Conservation (phyloP, 2,888 invertebrate species). For the Lasioglossum vierecki region DNA sequence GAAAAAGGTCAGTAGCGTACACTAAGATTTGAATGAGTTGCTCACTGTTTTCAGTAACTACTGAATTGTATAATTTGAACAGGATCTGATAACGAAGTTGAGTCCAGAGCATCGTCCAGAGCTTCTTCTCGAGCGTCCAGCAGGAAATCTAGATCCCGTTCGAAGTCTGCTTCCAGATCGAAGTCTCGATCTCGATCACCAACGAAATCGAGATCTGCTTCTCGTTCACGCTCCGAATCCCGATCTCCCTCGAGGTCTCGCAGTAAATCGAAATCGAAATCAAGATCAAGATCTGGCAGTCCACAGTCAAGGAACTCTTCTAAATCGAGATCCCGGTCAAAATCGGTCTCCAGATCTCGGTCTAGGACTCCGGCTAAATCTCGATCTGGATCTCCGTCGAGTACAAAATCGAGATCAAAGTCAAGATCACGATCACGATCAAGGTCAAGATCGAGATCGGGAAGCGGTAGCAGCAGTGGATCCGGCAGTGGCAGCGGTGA, state of each 20-base stretch:
- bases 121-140: slow-evolving; percentile 81
- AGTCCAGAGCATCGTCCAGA: slow-evolving; percentile 84
- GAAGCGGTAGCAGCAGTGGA: slow-evolving; percentile 80
- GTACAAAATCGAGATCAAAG: slow-evolving; percentile 76
- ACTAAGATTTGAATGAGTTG: not conserved
- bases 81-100: slow-evolving; percentile 82
- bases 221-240: slow-evolving; percentile 74
- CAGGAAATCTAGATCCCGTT: slow-evolving; percentile 72
- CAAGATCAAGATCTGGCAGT: slow-evolving; percentile 62
- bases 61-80: slow-evolving; percentile 58
- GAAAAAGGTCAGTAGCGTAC: slow-evolving; percentile 75
- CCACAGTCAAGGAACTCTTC: slow-evolving; percentile 71
- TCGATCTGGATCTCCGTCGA: slow-evolving; percentile 75
- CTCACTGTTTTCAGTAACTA: not conserved
- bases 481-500: slow-evolving; percentile 79
- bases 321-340: slow-evolving; percentile 71
- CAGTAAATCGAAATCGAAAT: slow-evolving; percentile 75
- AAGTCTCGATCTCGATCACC: slow-evolving; percentile 69
- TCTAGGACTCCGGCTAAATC: slow-evolving; percentile 77
- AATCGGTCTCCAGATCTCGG: slow-evolving; percentile 74
- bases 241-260: slow-evolving; percentile 74
- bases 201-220: slow-evolving; percentile 75
- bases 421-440: slow-evolving; percentile 69
- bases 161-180: slow-evolving; percentile 76
- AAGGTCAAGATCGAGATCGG: slow-evolving; percentile 72